A percentile compares a stretch with the other conserved stretches of the same genome.
phyloP scores from a whole-genome alignment of 2,797 vertebrate species.

The Margarornis squamiger region DNA sequence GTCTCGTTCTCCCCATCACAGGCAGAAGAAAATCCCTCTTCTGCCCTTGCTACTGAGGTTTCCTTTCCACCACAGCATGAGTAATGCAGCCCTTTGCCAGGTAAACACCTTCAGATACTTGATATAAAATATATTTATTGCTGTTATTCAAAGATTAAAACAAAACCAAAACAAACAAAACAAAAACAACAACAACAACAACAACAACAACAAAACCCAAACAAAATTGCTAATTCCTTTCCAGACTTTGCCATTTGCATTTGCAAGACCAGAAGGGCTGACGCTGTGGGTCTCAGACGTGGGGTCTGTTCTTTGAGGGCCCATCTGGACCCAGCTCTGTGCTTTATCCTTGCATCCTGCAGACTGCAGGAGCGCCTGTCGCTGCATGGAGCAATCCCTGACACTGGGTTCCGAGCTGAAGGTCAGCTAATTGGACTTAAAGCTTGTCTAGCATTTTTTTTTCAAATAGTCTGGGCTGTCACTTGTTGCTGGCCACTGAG shows the following conservation, averaged over 20 bases:
- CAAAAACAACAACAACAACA: too few species aligned
- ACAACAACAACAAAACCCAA: too few species aligned
- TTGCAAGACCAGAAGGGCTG: not conserved
- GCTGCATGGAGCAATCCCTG: not conserved
- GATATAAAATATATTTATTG: not conserved
- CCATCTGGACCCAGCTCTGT: accelerated
- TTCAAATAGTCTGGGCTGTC: not conserved
- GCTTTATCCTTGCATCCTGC: accelerated
- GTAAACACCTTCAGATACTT: not conserved
- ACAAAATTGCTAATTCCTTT: not conserved
- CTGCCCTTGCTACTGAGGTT: not conserved
- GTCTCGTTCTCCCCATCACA: accelerated
- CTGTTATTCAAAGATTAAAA: not conserved
- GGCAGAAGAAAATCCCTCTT: not conserved
- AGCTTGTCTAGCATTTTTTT: not conserved
- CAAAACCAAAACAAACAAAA: not conserved
- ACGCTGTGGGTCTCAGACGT: accelerated
- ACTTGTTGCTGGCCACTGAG: accelerated
- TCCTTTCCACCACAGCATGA: not conserved
- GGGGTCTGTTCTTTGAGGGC: not conserved
- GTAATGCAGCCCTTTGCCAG: not conserved
- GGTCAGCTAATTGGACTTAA: not conserved
- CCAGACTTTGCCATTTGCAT: not conserved
- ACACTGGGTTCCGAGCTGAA: not conserved
- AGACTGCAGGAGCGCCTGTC: accelerated